These are phyloP conservation scores for Mythimna loreyi DNA, from an alignment of 2,888 invertebrate species.

Conservation along the genomic window DNA sequence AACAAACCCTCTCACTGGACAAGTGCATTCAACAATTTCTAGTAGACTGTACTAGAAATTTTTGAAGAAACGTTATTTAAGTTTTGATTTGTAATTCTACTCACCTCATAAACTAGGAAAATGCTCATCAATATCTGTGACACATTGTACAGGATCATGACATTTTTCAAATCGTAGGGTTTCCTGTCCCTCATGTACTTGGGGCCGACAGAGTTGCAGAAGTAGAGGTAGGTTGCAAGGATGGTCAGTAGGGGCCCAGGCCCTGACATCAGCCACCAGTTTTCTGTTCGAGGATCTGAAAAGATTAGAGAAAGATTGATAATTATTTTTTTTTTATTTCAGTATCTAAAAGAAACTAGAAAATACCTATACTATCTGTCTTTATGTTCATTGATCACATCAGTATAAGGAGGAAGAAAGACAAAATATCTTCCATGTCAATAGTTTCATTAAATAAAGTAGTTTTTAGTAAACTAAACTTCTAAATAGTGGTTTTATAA, in stretches of 20 bases:
- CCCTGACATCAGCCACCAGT: slow-evolving; percentile 95
- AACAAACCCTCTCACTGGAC: too few species aligned
- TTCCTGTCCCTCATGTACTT: slow-evolving; percentile 94
- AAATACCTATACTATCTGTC: not conserved
- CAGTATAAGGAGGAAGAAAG: too few species aligned
- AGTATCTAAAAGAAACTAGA: not conserved
- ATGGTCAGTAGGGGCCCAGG: slow-evolving; percentile 93
- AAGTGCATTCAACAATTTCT: too few species aligned
- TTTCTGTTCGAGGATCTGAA: slow-evolving; percentile 94
- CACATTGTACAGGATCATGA: slow-evolving; percentile 96
- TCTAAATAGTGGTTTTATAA: too few species aligned
- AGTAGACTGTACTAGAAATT: too few species aligned
- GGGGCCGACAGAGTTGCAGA: slow-evolving; percentile 94
- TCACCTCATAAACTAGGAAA: slow-evolving; percentile 92
- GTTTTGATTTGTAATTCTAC: slow-evolving; percentile 17
- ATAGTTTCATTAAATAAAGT: too few species aligned
- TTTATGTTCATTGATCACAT: too few species aligned
- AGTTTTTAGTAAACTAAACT: too few species aligned
- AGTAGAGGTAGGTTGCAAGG: slow-evolving; percentile 92
- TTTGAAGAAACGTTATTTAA: too few species aligned
- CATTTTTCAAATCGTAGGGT: slow-evolving; percentile 93
- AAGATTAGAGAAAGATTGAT: too few species aligned
- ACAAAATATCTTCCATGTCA: too few species aligned
- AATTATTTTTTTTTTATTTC: not conserved
- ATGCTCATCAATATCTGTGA: slow-evolving; percentile 96